Percentiles rank a stretch among this genome's conserved stretches.
These are phyloP conservation scores for Diuraphis noxia DNA, from an alignment of 1,140 invertebrate species.

Conservation along the genomic window DNA sequence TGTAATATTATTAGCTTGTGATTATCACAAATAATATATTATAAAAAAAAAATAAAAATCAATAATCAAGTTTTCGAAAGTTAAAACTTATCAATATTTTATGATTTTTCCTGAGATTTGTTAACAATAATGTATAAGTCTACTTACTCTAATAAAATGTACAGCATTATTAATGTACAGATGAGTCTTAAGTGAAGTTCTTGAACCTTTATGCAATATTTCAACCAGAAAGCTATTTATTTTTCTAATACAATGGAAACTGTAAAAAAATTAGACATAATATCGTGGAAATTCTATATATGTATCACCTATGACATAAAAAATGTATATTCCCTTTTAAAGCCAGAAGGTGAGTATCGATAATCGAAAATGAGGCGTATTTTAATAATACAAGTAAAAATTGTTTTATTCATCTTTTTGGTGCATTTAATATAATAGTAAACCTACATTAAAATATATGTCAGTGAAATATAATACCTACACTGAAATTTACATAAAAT, in stretches of 20 bases:
- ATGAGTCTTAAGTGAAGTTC: background rate
- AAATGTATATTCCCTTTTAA: background rate
- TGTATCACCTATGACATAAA: background rate
- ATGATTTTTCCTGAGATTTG: background rate
- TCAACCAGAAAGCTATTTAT: slow-evolving; percentile 12
- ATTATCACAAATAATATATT: too few relatives aligned
- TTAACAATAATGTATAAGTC: background rate
- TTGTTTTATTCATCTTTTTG: background rate
- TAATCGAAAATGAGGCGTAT: background rate
- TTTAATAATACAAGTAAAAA: background rate
- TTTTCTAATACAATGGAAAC: background rate
- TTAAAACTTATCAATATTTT: background rate
- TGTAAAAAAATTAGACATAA: background rate
- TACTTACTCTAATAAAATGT: background rate
- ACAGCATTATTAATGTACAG: background rate
- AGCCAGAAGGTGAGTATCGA: background rate
- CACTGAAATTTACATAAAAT: too few relatives aligned
- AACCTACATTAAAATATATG: background rate
- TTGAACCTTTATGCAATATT: background rate
- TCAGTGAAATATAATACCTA: background rate
- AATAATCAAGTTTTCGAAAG: slow-evolving; percentile 1
- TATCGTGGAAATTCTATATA: background rate
- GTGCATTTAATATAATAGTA: background rate
- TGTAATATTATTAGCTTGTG: background rate
- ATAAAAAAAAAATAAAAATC: background rate